Conservation (phyloP, 2,113 vertebrate species). For the Sigmodon hispidus region DNA sequence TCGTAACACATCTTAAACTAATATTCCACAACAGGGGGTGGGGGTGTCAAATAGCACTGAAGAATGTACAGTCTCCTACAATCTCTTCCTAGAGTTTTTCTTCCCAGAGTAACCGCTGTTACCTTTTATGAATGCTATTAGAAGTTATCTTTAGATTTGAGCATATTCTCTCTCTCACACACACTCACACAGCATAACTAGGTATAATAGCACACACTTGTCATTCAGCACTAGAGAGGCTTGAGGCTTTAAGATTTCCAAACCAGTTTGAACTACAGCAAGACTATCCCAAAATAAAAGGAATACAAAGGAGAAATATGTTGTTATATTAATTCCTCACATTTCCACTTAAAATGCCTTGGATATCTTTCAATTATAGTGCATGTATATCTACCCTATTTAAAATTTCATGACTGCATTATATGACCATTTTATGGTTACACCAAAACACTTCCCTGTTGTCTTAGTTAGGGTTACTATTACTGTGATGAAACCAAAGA, state of each 20-base stretch:
- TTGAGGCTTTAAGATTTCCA: neutral
- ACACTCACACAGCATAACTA: neutral
- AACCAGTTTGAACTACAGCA: neutral
- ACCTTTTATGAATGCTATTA: neutral
- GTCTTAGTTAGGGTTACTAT: neutral
- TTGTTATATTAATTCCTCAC: neutral
- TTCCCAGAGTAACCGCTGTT: neutral
- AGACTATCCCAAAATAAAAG: neutral
- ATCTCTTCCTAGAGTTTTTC: neutral
- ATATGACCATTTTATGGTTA: neutral
- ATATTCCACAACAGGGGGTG: neutral
- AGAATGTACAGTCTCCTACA: neutral
- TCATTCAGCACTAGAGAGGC: neutral
- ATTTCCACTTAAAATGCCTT: neutral
- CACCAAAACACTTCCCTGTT: neutral
- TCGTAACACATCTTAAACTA: neutral
- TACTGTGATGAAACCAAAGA: neutral
- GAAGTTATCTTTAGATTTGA: neutral
- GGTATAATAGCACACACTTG: neutral
- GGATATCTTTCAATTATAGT: neutral
- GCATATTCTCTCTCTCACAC: neutral
- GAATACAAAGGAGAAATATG: neutral
- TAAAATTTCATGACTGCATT: neutral
- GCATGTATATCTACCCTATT: neutral
- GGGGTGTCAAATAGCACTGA: neutral